Conservation (phyloP, 2,888 invertebrate species). For the Amphimallon solstitiale region DNA sequence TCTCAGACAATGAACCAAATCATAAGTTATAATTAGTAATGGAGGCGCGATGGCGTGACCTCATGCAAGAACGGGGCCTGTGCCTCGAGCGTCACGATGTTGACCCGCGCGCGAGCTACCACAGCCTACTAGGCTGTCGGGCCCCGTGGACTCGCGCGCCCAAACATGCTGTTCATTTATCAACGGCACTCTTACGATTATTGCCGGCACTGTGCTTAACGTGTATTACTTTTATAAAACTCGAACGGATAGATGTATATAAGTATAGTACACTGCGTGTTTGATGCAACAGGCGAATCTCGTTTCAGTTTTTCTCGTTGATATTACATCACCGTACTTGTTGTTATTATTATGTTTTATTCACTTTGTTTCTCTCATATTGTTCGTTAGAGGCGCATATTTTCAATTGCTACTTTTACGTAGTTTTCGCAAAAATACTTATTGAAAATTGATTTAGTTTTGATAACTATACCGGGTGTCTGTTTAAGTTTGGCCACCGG, state of each 20-base stretch:
- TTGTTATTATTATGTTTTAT: no score
- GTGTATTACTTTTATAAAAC: slow-evolving; percentile 33
- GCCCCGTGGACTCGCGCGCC: slow-evolving; percentile 45
- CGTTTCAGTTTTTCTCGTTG: no score
- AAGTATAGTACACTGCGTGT: no score
- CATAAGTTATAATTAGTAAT: slow-evolving; percentile 48
- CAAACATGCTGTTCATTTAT: slow-evolving; percentile 47
- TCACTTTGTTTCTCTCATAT: no score
- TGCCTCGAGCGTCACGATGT: slow-evolving; percentile 46
- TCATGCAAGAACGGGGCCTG: slow-evolving; percentile 44
- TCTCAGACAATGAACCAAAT: slow-evolving; percentile 47
- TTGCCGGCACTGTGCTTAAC: slow-evolving; percentile 45
- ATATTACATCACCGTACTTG: no score
- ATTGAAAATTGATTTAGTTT: no score
- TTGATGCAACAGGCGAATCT: no score
- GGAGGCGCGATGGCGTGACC: slow-evolving; percentile 41
- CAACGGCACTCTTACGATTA: slow-evolving; percentile 47
- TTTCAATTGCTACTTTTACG: no score
- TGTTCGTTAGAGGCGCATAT: no score
- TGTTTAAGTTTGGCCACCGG: no score
- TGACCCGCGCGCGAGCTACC: slow-evolving; percentile 46
- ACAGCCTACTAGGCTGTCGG: slow-evolving; percentile 38
- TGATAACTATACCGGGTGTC: no score
- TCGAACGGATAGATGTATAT: not conserved
- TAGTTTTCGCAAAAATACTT: no score